Evolutionary conservation across 1,140 invertebrate species (phyloP).

Genomic region (Drosophila kikkawai): DNA sequence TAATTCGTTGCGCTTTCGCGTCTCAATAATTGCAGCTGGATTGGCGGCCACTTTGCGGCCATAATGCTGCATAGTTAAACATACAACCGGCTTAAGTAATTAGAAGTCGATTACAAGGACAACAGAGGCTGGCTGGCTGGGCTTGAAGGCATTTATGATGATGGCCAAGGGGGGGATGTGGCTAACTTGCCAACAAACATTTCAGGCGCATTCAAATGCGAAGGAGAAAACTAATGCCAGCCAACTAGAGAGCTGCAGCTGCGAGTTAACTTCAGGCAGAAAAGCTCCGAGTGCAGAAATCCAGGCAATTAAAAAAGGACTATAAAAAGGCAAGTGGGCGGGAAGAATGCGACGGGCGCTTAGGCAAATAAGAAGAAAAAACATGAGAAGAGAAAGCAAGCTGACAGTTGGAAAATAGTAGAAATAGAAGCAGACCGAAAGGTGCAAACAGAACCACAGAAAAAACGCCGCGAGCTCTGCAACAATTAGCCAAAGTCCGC

Average conservation of each 20-base stretch:
- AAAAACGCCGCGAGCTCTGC: constrained; percentile 53
- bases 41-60: constrained; percentile 44
- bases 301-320: constrained; percentile 72
- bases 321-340: constrained; percentile 22
- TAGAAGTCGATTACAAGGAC: constrained; percentile 67
- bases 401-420: constrained; percentile 67
- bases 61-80: constrained; percentile 62
- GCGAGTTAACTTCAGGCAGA: constrained; percentile 65
- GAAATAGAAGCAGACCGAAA: constrained; percentile 22
- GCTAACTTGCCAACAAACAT: constrained; percentile 67
- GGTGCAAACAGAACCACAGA: constrained; percentile 60
- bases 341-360: constrained; percentile 7
- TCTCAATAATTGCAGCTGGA: constrained; percentile 57
- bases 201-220: constrained; percentile 71
- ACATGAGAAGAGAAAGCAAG: constrained; percentile 33
- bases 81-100: constrained; percentile 70
- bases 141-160: constrained; percentile 26
- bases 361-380: constrained; percentile 37
- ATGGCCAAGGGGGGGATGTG: constrained; percentile 24
- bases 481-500: constrained; percentile 65
- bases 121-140: constrained; percentile 5
- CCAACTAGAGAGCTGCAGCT: constrained; percentile 22
- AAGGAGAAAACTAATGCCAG: constrained; percentile 55
- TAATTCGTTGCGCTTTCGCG: constrained; percentile 18
- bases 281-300: constrained; percentile 62